Percentiles rank a stretch among this genome's conserved stretches.
phyloP scores from a whole-genome alignment of 2,888 invertebrate species.

The Dermolepida albohirtum region DNA sequence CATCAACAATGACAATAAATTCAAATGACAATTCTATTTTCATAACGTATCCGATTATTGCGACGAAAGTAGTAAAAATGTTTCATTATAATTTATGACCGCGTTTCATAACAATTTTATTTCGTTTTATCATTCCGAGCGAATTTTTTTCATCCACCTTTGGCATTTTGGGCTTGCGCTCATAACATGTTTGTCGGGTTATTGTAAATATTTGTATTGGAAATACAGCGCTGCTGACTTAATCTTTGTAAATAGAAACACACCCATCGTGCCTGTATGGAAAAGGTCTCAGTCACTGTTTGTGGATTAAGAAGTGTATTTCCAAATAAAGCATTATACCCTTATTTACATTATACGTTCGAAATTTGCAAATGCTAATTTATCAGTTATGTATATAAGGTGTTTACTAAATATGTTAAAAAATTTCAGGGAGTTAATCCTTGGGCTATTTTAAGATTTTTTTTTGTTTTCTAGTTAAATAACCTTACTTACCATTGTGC shows the following conservation, averaged over 20 bases:
- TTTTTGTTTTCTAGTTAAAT: no score
- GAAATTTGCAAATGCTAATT: no score
- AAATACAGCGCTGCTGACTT: constrained; percentile 22
- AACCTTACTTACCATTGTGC: no score
- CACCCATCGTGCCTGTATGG: not conserved
- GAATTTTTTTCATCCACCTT: constrained; percentile 13
- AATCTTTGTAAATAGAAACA: constrained; percentile 24
- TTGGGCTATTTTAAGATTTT: no score
- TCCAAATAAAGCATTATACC: not conserved
- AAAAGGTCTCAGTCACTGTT: not conserved
- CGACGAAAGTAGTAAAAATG: constrained; percentile 23
- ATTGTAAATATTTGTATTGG: constrained; percentile 43
- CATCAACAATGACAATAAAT: constrained; percentile 11
- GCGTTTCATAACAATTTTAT: constrained; percentile 29
- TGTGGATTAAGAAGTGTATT: not conserved
- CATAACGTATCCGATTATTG: constrained; percentile 29
- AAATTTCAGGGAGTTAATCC: no score
- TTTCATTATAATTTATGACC: constrained; percentile 33
- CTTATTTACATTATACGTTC: not conserved
- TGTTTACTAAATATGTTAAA: no score
- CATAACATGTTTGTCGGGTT: constrained; percentile 5
- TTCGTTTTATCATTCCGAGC: constrained; percentile 9
- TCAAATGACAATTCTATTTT: constrained; percentile 23
- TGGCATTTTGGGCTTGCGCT: not conserved
- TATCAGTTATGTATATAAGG: no score